A percentile compares a stretch with the other conserved stretches of the same genome.
Evolutionary conservation across 2,113 vertebrate species (phyloP).

Genomic region (Axis porcinus): DNA sequence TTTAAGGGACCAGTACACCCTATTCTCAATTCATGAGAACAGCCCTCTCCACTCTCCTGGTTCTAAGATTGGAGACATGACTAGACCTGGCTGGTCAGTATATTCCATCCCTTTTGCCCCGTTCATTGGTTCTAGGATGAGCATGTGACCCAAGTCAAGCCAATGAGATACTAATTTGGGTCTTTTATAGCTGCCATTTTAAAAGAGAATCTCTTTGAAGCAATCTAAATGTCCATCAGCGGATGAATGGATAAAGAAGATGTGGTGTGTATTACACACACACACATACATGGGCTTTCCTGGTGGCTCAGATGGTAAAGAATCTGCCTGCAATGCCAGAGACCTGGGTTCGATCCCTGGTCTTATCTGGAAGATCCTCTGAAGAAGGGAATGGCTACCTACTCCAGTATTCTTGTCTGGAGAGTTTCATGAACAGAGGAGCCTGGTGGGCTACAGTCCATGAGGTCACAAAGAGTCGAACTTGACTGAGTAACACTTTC

Average conservation of each 20-base stretch:
- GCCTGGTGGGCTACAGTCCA: neutral
- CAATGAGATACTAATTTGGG: neutral
- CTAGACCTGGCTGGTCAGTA: neutral
- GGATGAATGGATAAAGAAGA: neutral
- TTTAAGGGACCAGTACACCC: neutral
- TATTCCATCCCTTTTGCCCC: neutral
- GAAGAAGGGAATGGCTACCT: neutral
- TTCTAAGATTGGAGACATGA: neutral
- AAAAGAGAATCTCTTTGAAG: neutral
- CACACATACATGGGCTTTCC: neutral
- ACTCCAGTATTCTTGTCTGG: neutral
- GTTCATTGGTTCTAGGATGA: neutral
- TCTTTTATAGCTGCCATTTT: neutral
- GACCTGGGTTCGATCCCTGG: neutral
- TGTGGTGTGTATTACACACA: neutral
- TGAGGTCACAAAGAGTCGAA: neutral
- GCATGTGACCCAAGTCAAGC: neutral
- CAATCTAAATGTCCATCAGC: neutral
- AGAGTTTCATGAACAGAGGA: neutral
- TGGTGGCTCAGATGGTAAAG: neutral
- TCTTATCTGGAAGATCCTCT: neutral
- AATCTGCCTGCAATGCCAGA: neutral
- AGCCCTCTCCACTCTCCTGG: neutral
- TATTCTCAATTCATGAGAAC: neutral
- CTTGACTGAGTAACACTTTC: neutral